A percentile compares a stretch with the other conserved stretches of the same genome.
Conservation (phyloP, 2,888 invertebrate species). For the Lordiphosa andalusiaca region DNA sequence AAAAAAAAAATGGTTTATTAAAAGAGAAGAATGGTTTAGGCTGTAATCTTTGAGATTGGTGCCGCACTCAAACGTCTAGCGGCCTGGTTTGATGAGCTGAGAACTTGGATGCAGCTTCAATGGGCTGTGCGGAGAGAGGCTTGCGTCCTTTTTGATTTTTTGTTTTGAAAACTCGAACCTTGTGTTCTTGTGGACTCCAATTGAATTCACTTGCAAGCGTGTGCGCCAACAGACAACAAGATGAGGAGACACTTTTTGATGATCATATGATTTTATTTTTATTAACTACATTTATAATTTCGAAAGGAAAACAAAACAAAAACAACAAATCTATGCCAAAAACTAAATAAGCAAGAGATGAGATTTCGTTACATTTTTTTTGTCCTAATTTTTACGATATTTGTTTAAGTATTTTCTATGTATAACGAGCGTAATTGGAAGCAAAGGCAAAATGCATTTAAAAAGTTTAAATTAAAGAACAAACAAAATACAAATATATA, state of each 20-base stretch:
- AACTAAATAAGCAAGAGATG: slow-evolving; percentile 41
- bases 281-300: slow-evolving; percentile 73
- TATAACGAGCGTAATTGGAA: slow-evolving; percentile 31
- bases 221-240: slow-evolving; percentile 10
- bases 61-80: too few relatives aligned
- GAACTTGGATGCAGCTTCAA: too few relatives aligned
- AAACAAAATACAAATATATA: slow-evolving; percentile 32
- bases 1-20: too few relatives aligned
- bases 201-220: slow-evolving; percentile 51
- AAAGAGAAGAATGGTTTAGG: too few relatives aligned
- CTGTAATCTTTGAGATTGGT: too few relatives aligned
- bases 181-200: too few relatives aligned
- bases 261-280: slow-evolving; percentile 49
- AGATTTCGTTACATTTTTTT: slow-evolving; percentile 51
- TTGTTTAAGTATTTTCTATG: slow-evolving; percentile 24
- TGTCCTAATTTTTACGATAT: slow-evolving; percentile 25
- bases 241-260: slow-evolving; percentile 35
- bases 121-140: too few relatives aligned
- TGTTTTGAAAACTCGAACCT: too few relatives aligned
- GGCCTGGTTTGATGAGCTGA: too few relatives aligned
- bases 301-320: slow-evolving; percentile 29
- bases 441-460: slow-evolving; percentile 59
- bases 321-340: slow-evolving; percentile 53
- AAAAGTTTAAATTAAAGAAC: slow-evolving; percentile 39
- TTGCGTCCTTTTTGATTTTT: too few relatives aligned